Base-by-base conservation (phyloP, 2,113 vertebrate genomes). In the Litocranius walleri region DNA sequence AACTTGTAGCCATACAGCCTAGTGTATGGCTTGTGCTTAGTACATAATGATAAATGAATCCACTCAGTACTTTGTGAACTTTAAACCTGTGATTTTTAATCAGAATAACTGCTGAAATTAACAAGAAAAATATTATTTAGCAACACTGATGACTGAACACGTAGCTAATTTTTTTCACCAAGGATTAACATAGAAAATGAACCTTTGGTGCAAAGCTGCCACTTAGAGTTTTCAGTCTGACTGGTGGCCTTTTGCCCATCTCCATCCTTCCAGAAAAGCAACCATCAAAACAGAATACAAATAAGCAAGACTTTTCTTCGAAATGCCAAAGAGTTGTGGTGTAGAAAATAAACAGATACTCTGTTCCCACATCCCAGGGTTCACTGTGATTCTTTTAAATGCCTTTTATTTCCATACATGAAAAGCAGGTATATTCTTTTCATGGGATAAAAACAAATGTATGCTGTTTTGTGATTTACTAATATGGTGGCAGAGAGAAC, bases 301-400 rank as follows among this genome's bases (percentile, higher is more conserved):
- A 89, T 43, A 95, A 97, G 23, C 15, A 50, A 85, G 92, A 86
- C 7, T 80, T 85, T 77, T 83, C 59, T 57, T 43, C 7, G 1
- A 82, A 45, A 78, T 33, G 52, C 90, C 93, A 80, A 88, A 62
- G 12, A 48, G 5, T 83, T 64, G 40, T 88, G 96, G 71, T 74
- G 90, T 96, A 43, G 74, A 91, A 95, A 97, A 84, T 83, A 78
- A 95, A 45, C 50, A 89, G 48, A 50, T 57, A 21, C 23, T 85
- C 6, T 82, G 30, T 89, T 80, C 50, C 56, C 57, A 57, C 40
- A 29, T 88, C n/a, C 85, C 45, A 12, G 29, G 62, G 36, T 83
- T 36, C 19, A 25, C 21, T 83, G 92, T 74, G 52, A 93, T 82
- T 95, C 30, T 97, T 96, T 92, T 83, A 91, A 87, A 90, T 84